Evolutionary conservation across 1,140 invertebrate species (phyloP).

Genomic region (Rhopalosiphum maidis): DNA sequence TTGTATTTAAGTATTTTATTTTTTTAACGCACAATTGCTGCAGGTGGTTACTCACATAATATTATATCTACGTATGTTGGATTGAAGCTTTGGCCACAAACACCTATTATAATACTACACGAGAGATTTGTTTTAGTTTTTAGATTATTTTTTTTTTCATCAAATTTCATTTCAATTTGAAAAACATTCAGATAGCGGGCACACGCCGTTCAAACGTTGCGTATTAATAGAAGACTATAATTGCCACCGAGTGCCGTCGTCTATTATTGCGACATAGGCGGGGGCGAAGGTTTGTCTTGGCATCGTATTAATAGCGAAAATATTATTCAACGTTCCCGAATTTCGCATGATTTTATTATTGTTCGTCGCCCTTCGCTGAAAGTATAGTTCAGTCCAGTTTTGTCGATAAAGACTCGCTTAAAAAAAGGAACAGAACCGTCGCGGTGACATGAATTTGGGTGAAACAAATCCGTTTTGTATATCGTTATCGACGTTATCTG

Average conservation of each 20-base stretch:
- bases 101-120: background rate
- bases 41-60: slow-evolving; percentile 39
- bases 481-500: background rate
- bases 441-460: background rate
- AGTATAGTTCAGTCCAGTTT: background rate
- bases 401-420: background rate
- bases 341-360: slow-evolving; percentile 18
- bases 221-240: slow-evolving; percentile 46
- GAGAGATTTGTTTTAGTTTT: background rate
- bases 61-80: background rate
- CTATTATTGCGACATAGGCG: slow-evolving; percentile 31
- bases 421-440: background rate
- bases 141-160: background rate
- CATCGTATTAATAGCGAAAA: slow-evolving; percentile 44
- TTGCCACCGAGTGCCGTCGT: background rate
- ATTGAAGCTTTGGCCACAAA: background rate
- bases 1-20: slow-evolving; percentile 10
- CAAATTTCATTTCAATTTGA: background rate
- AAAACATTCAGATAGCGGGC: background rate
- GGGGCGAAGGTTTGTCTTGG: slow-evolving; percentile 22
- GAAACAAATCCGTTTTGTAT: background rate
- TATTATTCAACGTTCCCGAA: background rate
- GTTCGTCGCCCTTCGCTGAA: background rate
- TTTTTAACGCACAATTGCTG: background rate
- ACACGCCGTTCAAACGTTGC: background rate